These are phyloP conservation scores for Leptopterna dolabrata DNA, from an alignment of 2,888 invertebrate genomes.

Conservation along the genomic window DNA sequence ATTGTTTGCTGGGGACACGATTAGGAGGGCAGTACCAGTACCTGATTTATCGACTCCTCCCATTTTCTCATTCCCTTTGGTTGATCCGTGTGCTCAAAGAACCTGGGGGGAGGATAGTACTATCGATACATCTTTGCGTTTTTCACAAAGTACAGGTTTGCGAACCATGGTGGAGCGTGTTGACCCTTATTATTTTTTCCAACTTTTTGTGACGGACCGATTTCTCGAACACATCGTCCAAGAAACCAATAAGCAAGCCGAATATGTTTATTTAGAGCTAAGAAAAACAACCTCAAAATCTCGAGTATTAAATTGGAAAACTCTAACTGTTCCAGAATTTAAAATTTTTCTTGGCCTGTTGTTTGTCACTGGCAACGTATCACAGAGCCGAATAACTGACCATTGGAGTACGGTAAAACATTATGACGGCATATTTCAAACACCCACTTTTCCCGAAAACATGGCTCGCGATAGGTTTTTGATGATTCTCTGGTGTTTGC, in stretches of 20 bases:
- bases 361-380: background rate
- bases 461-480: slow-evolving; percentile 18
- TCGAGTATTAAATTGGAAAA: background rate
- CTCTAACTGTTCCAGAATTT: background rate
- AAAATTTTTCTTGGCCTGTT: background rate
- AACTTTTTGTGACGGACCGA: background rate
- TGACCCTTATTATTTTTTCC: background rate
- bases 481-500: background rate
- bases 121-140: background rate
- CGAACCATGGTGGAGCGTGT: background rate
- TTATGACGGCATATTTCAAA: background rate
- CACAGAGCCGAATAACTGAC: background rate
- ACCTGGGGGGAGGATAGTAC: background rate
- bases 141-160: background rate
- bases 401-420: background rate
- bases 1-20: too few species aligned
- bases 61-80: too few species aligned
- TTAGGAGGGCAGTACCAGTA: too few species aligned
- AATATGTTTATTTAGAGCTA: background rate
- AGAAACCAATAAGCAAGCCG: background rate
- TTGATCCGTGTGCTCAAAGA: background rate
- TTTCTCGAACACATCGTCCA: background rate
- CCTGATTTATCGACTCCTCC: too few species aligned
- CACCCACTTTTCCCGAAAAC: background rate
- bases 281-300: background rate